Conservation (phyloP, 2,888 invertebrate genomes). For the Ophion ventricosus region DNA sequence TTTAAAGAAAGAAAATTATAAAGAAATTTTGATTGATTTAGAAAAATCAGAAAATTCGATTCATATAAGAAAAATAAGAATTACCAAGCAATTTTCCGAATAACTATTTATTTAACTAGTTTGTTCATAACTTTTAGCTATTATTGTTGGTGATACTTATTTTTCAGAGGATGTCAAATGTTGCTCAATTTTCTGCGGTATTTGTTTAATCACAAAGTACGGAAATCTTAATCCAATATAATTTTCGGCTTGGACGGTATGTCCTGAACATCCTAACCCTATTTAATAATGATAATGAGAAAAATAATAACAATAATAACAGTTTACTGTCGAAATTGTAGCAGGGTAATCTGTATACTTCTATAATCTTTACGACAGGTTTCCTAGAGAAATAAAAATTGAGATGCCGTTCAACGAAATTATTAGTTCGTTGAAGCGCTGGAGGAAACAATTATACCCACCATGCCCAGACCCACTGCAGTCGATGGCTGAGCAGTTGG, state of each 20-base stretch:
- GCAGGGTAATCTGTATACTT: no score
- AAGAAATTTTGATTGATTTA: no score
- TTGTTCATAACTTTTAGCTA: background rate
- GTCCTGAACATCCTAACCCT: background rate
- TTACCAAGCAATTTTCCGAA: background rate
- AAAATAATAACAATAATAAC: no score
- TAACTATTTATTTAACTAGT: background rate
- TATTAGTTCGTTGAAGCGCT: slow-evolving; percentile 27
- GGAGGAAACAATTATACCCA: slow-evolving; percentile 33
- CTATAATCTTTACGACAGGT: slow-evolving; percentile 22
- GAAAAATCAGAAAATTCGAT: background rate
- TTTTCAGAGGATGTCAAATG: background rate
- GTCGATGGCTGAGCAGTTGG: slow-evolving; percentile 19
- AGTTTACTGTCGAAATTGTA: no score
- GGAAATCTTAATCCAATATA: background rate
- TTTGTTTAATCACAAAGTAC: no score
- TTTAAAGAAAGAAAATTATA: no score
- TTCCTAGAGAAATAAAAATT: slow-evolving; percentile 22
- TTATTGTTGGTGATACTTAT: background rate
- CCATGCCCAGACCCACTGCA: slow-evolving; percentile 17
- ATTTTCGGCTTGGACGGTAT: background rate
- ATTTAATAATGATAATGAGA: no score
- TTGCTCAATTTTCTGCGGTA: background rate
- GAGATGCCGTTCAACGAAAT: slow-evolving; percentile 27
- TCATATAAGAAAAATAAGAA: background rate